These are phyloP conservation scores for Sebastes kiyomatsui DNA, from an alignment of 2,797 vertebrate genomes.

Conservation along the genomic window DNA sequence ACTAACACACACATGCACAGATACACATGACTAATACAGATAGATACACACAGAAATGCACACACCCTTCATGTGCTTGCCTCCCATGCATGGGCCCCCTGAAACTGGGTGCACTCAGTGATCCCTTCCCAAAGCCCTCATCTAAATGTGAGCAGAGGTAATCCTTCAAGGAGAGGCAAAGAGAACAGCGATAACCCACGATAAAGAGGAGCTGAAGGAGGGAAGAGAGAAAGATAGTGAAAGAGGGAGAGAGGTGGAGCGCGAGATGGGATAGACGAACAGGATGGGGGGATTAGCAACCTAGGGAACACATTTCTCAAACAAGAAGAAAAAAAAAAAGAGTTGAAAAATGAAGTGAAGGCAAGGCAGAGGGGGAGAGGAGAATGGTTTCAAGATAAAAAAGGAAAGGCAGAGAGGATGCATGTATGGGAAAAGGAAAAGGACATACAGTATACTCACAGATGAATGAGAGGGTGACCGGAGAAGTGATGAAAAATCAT, in stretches of 20 bases:
- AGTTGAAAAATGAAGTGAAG: conserved; percentile 54
- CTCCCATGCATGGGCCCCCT: conserved; percentile 69
- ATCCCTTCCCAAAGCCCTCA: conserved; percentile 66
- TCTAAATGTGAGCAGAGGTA: conserved; percentile 72
- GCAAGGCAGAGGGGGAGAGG: conserved; percentile 1
- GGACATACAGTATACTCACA: conserved; percentile 73
- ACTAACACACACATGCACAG: conserved; percentile 48
- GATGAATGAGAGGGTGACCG: conserved; percentile 65
- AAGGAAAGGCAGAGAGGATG: conserved; percentile 14
- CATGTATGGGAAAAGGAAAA: conserved; percentile 40
- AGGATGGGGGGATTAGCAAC: conserved; percentile 66
- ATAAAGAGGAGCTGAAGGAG: conserved; percentile 59
- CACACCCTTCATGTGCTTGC: conserved; percentile 58
- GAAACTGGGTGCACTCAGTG: conserved; percentile 64
- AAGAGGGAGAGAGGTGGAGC: conserved; percentile 54
- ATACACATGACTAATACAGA: conserved; percentile 55
- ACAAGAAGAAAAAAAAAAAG: conserved; percentile 20
- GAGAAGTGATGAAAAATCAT: conserved; percentile 64
- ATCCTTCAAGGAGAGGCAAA: conserved; percentile 70
- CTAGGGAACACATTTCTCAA: conserved; percentile 60
- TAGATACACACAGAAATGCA: conserved; percentile 43
- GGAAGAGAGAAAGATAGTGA: conserved; percentile 46
- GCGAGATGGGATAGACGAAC: conserved; percentile 65
- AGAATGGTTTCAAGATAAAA: conserved; percentile 2
- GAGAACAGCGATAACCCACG: conserved; percentile 61